These are phyloP conservation scores for Balearica regulorum DNA, from an alignment of 2,797 vertebrate genomes.

Conservation along the genomic window DNA sequence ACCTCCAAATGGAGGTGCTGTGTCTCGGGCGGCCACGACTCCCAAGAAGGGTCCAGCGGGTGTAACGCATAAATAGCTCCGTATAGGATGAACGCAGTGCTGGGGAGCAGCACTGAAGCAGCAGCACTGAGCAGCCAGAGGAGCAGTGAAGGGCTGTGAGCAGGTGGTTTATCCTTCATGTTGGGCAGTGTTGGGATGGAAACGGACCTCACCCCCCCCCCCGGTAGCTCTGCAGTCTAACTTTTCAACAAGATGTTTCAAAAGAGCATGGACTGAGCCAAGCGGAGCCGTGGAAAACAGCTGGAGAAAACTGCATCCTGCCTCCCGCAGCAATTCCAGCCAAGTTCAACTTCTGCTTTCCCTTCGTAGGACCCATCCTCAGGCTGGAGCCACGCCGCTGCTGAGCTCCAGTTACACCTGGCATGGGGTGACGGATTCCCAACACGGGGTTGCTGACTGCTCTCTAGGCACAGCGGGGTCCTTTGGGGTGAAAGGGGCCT, in stretches of 20 bases:
- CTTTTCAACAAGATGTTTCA: not conserved
- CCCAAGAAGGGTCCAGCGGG: not conserved
- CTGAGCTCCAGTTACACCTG: not conserved
- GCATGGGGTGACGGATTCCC: not conserved
- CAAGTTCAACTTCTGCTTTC: not conserved
- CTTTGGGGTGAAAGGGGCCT: not conserved
- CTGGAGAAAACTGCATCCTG: not conserved
- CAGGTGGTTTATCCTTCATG: not conserved
- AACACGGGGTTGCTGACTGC: rapidly evolving
- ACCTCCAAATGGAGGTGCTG: not conserved
- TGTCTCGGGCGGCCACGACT: not conserved
- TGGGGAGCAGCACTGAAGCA: too few species aligned
- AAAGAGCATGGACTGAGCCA: not conserved
- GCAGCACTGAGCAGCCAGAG: not conserved
- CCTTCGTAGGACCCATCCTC: not conserved
- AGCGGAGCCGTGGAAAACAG: not conserved
- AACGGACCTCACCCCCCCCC: not conserved
- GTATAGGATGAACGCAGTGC: not conserved
- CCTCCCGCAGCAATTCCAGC: not conserved
- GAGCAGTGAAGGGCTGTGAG: not conserved
- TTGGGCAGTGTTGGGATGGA: not conserved
- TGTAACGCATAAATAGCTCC: rapidly evolving
- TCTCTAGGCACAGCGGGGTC: not conserved
- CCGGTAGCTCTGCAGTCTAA: not conserved
- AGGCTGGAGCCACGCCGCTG: rapidly evolving